A percentile compares a stretch with the other conserved stretches of the same genome.
Conservation (phyloP, 2,888 invertebrate genomes). For the Acrocera orbiculus region DNA sequence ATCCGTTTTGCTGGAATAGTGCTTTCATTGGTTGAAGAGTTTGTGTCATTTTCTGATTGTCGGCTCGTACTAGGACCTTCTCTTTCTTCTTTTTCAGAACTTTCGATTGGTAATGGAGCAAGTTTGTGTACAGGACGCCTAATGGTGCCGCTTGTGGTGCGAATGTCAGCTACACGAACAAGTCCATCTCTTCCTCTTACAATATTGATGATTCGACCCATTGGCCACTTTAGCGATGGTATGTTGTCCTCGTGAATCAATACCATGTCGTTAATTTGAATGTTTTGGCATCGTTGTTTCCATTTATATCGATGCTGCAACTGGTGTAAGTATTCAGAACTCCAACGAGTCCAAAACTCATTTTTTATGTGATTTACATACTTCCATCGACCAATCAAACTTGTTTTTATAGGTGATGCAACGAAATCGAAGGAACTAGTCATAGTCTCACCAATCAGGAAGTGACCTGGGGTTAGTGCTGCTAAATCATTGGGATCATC, state of each 20-base stretch:
- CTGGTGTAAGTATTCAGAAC: background rate
- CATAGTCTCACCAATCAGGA: background rate
- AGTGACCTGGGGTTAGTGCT: background rate
- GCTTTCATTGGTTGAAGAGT: too few species aligned
- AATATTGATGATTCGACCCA: constrained; percentile 2
- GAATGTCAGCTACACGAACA: constrained; percentile 7
- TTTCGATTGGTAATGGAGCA: background rate
- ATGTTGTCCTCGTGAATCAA: background rate
- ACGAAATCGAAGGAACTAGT: background rate
- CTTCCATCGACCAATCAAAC: background rate
- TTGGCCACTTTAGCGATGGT: background rate
- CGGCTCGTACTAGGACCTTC: too few species aligned
- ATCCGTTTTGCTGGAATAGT: too few species aligned
- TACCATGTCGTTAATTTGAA: background rate
- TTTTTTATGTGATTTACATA: background rate
- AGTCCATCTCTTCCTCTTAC: constrained; percentile 14
- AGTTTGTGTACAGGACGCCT: background rate
- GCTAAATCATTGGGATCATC: background rate
- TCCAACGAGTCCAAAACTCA: background rate
- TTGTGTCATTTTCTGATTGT: too few species aligned
- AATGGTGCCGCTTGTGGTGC: background rate
- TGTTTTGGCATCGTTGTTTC: background rate
- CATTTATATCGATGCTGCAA: background rate
- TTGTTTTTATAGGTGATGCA: background rate
- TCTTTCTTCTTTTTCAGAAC: too few species aligned